phyloP scores from a whole-genome alignment of 2,797 vertebrate species.

The Chromis chromis region DNA sequence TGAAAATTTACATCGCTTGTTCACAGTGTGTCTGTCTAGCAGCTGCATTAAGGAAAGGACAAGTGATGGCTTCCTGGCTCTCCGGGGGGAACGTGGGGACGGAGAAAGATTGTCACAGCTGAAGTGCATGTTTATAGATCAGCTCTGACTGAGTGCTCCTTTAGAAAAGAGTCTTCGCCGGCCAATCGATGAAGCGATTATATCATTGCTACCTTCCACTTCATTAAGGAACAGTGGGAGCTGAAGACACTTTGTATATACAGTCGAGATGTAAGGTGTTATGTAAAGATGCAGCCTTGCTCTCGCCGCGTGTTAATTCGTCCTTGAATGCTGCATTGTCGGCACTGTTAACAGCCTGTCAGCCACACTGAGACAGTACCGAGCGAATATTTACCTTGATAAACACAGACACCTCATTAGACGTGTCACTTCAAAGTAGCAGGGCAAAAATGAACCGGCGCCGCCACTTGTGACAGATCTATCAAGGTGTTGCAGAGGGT shows the following conservation, averaged over 20 bases:
- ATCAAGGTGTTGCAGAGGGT: background rate
- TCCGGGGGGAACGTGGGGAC: constrained; percentile 22
- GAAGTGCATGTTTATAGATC: constrained; percentile 67
- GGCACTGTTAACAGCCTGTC: constrained; percentile 53
- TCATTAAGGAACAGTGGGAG: constrained; percentile 48
- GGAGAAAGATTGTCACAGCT: constrained; percentile 46
- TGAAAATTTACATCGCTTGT: constrained; percentile 32
- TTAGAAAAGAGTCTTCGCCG: constrained; percentile 55
- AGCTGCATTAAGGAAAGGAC: constrained; percentile 21
- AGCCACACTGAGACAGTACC: constrained; percentile 33
- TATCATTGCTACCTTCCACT: constrained; percentile 65
- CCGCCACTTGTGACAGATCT: constrained; percentile 18
- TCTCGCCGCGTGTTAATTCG: constrained; percentile 37
- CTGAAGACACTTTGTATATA: constrained; percentile 6
- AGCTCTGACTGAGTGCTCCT: constrained; percentile 56
- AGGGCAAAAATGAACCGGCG: constrained; percentile 28
- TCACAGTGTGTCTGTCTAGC: constrained; percentile 19
- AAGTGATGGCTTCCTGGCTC: constrained; percentile 39
- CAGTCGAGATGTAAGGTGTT: constrained; percentile 5
- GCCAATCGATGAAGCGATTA: constrained; percentile 63
- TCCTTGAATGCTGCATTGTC: constrained; percentile 45
- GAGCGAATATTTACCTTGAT: constrained; percentile 64
- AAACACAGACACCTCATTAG: constrained; percentile 66
- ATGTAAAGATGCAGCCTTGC: constrained; percentile 12
- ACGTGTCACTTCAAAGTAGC: constrained; percentile 47